phyloP scores from a whole-genome alignment of 1,140 invertebrate genomes.

The Eumeta japonica region DNA sequence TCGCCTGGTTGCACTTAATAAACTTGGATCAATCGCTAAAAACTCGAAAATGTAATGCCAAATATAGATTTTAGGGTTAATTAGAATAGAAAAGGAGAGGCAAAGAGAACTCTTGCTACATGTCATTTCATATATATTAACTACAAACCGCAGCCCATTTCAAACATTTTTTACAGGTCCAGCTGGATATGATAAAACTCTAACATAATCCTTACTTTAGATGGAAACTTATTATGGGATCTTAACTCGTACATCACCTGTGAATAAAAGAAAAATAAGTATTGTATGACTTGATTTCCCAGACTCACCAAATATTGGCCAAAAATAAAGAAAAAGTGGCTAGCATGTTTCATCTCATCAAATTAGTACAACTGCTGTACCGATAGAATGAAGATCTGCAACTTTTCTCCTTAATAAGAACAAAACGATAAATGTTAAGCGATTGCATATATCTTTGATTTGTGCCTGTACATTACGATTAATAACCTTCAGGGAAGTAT shows the following conservation, averaged over 20 bases:
- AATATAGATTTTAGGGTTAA: conserved; percentile 4
- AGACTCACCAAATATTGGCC: conserved; percentile 7
- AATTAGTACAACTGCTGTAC: neutral
- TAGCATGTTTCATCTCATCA: conserved; percentile 8
- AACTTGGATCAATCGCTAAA: conserved; percentile 15
- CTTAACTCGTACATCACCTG: conserved; percentile 23
- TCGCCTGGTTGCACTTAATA: conserved; percentile 8
- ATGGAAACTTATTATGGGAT: conserved; percentile 24
- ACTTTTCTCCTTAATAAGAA: conserved; percentile 1
- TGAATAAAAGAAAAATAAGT: conserved; percentile 13
- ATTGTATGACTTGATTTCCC: conserved; percentile 6
- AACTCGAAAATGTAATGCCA: conserved; percentile 14
- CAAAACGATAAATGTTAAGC: conserved; percentile 17
- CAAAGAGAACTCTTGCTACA: conserved; percentile 5
- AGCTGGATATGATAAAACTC: conserved; percentile 16
- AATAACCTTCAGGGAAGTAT: conserved; percentile 13
- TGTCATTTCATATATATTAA: conserved; percentile 2
- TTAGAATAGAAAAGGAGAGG: conserved; percentile 7
- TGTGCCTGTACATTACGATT: conserved; percentile 23
- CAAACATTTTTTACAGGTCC: conserved; percentile 8
- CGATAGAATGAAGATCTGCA: neutral
- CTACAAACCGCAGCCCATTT: conserved; percentile 6
- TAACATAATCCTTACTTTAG: too few species aligned
- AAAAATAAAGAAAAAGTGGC: conserved; percentile 4
- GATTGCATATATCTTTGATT: conserved; percentile 19